Evolutionary conservation across 2,113 vertebrate genomes (phyloP).

Genomic region (Sander lucioperca): DNA sequence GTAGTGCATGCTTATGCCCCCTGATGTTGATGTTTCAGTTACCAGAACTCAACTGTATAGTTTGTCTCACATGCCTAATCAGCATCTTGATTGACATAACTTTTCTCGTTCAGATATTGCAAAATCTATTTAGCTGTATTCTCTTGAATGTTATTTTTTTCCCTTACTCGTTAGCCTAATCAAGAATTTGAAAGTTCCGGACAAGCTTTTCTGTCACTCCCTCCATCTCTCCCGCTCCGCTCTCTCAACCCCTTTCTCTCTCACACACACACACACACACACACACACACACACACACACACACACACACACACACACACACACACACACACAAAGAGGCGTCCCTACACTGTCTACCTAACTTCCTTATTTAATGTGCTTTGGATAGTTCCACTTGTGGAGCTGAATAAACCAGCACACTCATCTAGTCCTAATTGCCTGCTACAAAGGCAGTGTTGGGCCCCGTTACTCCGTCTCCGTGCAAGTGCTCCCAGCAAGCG

Average conservation of each 20-base stretch:
- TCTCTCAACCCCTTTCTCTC: background rate
- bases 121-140: background rate
- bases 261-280: background rate
- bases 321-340: conserved; percentile 1
- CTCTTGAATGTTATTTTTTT: background rate
- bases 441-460: conserved; percentile 80
- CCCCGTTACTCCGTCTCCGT: conserved; percentile 76
- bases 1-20: background rate
- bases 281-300: background rate
- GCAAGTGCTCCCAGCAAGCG: conserved; percentile 79
- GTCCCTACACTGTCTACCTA: conserved; percentile 33
- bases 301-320: background rate
- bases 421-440: conserved; percentile 81
- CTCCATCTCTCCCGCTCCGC: background rate
- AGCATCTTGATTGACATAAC: background rate
- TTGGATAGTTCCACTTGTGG: conserved; percentile 74
- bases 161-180: background rate
- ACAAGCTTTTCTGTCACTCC: background rate
- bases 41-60: background rate
- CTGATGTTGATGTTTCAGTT: background rate
- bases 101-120: background rate
- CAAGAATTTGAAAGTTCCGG: background rate
- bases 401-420: conserved; percentile 74
- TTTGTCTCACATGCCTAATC: background rate
- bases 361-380: conserved; percentile 72